Evolutionary conservation across 2,797 vertebrate species (phyloP).

Genomic region (Myripristis jacobus): DNA sequence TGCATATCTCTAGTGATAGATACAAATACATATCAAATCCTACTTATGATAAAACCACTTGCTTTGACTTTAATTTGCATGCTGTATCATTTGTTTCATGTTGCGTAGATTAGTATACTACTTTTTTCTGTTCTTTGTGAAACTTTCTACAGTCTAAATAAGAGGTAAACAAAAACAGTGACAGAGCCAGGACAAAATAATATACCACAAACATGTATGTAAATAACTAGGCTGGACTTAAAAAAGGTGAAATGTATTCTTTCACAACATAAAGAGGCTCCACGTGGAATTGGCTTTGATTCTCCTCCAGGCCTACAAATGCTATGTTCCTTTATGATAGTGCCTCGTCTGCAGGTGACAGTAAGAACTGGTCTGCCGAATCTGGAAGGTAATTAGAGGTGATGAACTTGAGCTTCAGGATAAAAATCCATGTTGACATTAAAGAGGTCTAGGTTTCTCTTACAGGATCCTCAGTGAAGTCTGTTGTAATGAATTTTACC

Average conservation of each 20-base stretch:
- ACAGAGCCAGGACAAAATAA: too few species aligned
- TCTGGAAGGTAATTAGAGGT: constrained; percentile 29
- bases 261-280: too few species aligned
- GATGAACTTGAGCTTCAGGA: constrained; percentile 29
- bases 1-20: not conserved
- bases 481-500: not conserved
- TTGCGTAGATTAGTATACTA: not conserved
- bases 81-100: too few species aligned
- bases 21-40: not conserved
- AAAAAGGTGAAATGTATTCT: too few species aligned
- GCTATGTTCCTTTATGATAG: constrained; percentile 45
- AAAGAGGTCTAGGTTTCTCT: not conserved
- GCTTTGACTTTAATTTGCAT: too few species aligned
- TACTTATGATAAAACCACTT: not conserved
- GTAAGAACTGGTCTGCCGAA: constrained; percentile 23
- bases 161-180: too few species aligned
- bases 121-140: not conserved
- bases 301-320: constrained; percentile 33
- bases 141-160: too few species aligned
- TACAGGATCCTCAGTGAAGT: not conserved
- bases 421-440: constrained; percentile 31
- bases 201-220: too few species aligned
- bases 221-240: too few species aligned
- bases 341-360: constrained; percentile 39
- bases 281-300: not conserved